A percentile compares a stretch with the other conserved stretches of the same genome.
Evolutionary conservation across 2,113 vertebrate genomes (phyloP).

Genomic region (Paramormyrops kingsleyae): DNA sequence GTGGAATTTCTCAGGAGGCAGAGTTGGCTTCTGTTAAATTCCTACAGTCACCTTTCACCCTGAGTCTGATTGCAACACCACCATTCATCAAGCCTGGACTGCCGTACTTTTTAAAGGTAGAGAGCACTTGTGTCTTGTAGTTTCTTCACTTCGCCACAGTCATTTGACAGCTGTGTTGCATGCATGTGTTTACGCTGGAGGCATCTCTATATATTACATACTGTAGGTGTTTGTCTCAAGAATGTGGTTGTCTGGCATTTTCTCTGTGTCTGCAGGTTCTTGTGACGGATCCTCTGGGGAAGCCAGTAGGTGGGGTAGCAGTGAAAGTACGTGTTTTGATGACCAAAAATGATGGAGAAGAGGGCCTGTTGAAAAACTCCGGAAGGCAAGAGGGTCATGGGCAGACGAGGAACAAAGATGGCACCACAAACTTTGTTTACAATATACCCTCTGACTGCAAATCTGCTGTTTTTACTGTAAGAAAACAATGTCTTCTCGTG

Average conservation of each 20-base stretch:
- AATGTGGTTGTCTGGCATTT: not conserved
- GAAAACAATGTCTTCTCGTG: conserved; percentile 22
- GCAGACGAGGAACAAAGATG: conserved; percentile 42
- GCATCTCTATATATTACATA: not conserved
- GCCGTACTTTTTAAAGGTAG: conserved; percentile 78
- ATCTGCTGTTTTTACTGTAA: conserved; percentile 61
- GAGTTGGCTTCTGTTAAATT: conserved; percentile 71
- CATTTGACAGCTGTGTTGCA: not conserved
- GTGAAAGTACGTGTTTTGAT: conserved; percentile 50
- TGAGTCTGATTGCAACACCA: conserved; percentile 78
- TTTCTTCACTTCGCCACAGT: not conserved
- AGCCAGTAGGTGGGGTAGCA: conserved; percentile 47
- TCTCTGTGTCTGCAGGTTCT: conserved; percentile 64
- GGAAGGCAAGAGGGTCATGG: conserved; percentile 25
- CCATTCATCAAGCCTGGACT: conserved; percentile 87
- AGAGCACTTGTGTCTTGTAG: not conserved
- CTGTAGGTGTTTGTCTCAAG: not conserved
- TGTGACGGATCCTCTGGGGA: conserved; percentile 70
- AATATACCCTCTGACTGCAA: conserved; percentile 55
- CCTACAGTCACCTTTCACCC: conserved; percentile 70
- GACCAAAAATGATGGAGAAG: conserved; percentile 15
- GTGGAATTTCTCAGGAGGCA: conserved; percentile 76
- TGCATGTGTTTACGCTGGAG: not conserved
- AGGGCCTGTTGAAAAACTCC: not conserved
- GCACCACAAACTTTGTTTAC: conserved; percentile 66